Conservation (phyloP, 2,113 vertebrate species). For the Tyrannus savana region DNA sequence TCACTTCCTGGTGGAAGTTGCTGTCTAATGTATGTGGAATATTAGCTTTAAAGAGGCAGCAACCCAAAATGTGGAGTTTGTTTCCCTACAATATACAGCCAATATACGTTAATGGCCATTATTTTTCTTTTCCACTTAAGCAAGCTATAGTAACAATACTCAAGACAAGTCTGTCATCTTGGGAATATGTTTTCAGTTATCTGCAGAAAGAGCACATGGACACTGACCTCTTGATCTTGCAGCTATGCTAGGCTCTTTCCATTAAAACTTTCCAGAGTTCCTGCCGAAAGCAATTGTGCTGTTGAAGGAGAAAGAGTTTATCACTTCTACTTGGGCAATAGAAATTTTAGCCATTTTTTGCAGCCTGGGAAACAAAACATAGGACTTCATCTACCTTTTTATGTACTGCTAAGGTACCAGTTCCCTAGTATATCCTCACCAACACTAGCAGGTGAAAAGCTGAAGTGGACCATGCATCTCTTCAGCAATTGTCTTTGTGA, state of each 20-base stretch:
- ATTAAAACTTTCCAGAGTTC: constrained; percentile 3
- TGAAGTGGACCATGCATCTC: background rate
- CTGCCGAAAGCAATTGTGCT: background rate
- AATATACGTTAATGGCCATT: background rate
- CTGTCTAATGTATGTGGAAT: background rate
- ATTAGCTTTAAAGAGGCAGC: background rate
- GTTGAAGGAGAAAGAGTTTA: background rate
- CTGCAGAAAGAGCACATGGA: background rate
- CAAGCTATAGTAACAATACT: background rate
- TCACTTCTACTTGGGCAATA: background rate
- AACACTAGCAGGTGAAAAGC: background rate
- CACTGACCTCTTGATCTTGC: background rate
- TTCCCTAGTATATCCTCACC: background rate
- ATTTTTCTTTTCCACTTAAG: background rate
- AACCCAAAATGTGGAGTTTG: background rate
- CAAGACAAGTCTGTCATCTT: background rate
- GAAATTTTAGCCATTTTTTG: background rate
- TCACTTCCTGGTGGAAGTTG: background rate
- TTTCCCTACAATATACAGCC: background rate
- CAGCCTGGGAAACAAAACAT: background rate
- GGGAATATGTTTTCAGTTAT: background rate
- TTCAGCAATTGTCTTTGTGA: background rate
- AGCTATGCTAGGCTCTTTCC: background rate
- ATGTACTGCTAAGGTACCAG: background rate
- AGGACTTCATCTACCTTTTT: background rate